Evolutionary conservation across 2,797 vertebrate species (phyloP).

Genomic region (Siniperca undulata): DNA sequence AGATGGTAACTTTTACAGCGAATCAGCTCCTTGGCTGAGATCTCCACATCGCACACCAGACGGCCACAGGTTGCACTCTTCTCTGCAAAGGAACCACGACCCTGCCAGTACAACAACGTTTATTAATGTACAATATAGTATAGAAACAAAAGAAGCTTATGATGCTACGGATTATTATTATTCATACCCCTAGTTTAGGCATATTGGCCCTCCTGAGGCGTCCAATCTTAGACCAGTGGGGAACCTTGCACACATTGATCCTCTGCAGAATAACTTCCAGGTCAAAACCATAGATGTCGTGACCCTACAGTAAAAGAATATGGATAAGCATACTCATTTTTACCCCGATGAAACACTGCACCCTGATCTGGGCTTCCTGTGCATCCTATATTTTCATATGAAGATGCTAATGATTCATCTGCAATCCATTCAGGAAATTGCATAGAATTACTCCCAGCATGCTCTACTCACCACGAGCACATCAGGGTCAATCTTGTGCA

Average conservation of each 20-base stretch:
- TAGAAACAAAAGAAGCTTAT: fast-evolving
- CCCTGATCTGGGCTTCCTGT: background rate
- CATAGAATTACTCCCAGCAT: background rate
- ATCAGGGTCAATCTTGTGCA: conserved; percentile 98
- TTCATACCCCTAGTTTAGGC: conserved; percentile 96
- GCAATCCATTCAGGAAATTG: background rate
- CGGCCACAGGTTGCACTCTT: conserved; percentile 97
- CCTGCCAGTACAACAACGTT: conserved; percentile 77
- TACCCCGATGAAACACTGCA: background rate
- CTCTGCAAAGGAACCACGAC: conserved; percentile 94
- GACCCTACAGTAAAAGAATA: conserved; percentile 76
- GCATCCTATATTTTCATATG: background rate
- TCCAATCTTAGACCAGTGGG: conserved; percentile 98
- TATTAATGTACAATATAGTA: background rate
- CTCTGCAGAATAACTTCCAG: conserved; percentile 97
- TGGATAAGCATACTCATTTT: background rate
- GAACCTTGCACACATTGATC: conserved; percentile 93
- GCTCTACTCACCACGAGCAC: conserved; percentile 92
- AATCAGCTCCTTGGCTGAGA: conserved; percentile 97
- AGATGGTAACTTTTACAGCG: conserved; percentile 98
- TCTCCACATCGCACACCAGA: conserved; percentile 96
- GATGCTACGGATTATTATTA: background rate
- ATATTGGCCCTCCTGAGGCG: conserved; percentile 93
- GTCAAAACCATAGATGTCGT: conserved; percentile 98
- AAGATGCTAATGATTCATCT: background rate